Evolutionary conservation across 1,140 invertebrate genomes (phyloP), one percentile per base, ranked within the genome.

Genomic region (Polypedilum pembai): DNA sequence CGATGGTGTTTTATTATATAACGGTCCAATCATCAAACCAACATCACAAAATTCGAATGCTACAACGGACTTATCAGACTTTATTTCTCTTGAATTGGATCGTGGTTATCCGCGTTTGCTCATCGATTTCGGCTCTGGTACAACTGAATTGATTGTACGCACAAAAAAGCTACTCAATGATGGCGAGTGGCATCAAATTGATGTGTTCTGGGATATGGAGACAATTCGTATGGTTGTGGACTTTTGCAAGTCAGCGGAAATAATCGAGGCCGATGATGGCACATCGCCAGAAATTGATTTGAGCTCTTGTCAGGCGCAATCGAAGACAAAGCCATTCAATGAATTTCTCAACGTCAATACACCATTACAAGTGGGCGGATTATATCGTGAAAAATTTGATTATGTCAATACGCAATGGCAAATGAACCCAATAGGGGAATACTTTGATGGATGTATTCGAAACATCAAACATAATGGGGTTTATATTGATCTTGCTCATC

Each of bases 71-170:
- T 77, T 86, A n/a, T 83, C 80, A 73, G 90, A 91, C 80, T 91
- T 90, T 76, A 86, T 91, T 74, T 85, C 88, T 12, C 76, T 91
- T 66, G 88, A 91, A 80, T 79, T 91, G 74, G 83, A 85, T 40
- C 85, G 86, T 76, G 90, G 89, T 8, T 86, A 87, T 77, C 89
- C 89, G 3, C 77, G 86, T 40, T 79, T 91, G 15, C 83, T 89
- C 12, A 83, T 91, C 63, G 88, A 91, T 78, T 90, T 90, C 80
- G 90, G 90, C 10, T 88, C 88, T 0, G 89, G 89, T 69, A 87
- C 85, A 0, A 78, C 88, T 66, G 86, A 88, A 77, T 79, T 91
- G 41, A 81, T 83, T 21, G 81, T 91, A 0, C 85, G 87, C 77
- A 85, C 86, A 8, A 84, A 86, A 76, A 82, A 83, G 33, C 83